Percentiles rank a stretch among this genome's conserved stretches.
Conservation (phyloP, 1,140 invertebrate genomes). For the Calephelis nemesis region DNA sequence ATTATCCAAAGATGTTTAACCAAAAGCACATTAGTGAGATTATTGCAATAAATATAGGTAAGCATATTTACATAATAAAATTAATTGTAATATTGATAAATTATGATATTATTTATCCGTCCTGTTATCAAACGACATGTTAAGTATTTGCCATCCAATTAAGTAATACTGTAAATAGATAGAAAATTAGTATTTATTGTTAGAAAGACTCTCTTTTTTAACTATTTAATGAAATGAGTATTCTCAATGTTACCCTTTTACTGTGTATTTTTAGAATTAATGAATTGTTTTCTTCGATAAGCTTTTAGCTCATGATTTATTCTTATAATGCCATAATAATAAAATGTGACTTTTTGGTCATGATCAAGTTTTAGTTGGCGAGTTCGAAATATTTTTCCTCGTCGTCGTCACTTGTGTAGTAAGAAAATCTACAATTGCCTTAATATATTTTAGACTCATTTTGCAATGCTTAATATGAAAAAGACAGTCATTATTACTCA, state of each 20-base stretch:
- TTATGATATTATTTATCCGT: constrained; percentile 41
- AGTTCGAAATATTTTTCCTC: too few relatives aligned
- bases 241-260: neutral
- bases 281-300: neutral
- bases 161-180: neutral
- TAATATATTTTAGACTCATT: too few relatives aligned
- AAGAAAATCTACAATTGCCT: too few relatives aligned
- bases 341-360: too few relatives aligned
- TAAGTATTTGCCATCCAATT: constrained; percentile 13
- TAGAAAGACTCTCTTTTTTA: constrained; percentile 1
- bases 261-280: neutral
- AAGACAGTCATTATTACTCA: too few relatives aligned
- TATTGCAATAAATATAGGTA: constrained; percentile 6
- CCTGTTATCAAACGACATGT: constrained; percentile 56
- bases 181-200: constrained; percentile 27
- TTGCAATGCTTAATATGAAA: too few relatives aligned
- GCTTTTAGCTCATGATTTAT: neutral
- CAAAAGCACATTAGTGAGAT: constrained; percentile 17
- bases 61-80: constrained; percentile 7
- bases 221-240: neutral
- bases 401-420: too few relatives aligned
- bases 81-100: constrained; percentile 8
- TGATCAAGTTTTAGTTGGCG: too few relatives aligned
- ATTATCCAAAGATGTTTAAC: constrained; percentile 53
- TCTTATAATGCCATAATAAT: too few relatives aligned